These are phyloP conservation scores for Climacteris rufus DNA, from an alignment of 2,113 vertebrate genomes.

Conservation along the genomic window DNA sequence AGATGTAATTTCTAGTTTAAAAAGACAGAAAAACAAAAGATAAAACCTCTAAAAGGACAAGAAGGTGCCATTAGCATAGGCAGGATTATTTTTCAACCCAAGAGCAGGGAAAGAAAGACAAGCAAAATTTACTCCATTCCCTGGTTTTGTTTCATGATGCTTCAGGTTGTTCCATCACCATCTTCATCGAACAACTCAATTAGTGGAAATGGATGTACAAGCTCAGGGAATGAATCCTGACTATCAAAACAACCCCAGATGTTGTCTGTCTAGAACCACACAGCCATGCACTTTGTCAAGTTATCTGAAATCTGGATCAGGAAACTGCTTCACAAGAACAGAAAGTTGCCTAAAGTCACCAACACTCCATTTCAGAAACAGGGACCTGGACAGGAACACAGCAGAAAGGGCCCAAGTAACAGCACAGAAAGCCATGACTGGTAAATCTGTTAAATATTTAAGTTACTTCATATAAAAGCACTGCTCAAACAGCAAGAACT, in stretches of 20 bases:
- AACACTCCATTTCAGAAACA: neutral
- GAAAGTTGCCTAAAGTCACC: neutral
- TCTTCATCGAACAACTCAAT: neutral
- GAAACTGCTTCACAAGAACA: neutral
- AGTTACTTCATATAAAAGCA: neutral
- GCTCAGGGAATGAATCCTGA: neutral
- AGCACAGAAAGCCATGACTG: neutral
- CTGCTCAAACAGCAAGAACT: neutral
- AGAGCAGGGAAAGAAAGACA: neutral
- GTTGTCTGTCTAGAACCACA: neutral
- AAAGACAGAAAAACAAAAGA: neutral
- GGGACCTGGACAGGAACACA: accelerated
- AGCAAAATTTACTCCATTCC: neutral
- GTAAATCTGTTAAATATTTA: neutral
- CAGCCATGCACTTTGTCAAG: neutral
- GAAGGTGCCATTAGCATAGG: neutral
- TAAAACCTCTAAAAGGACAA: neutral
- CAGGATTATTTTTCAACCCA: neutral
- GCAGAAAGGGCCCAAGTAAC: neutral
- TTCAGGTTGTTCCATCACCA: neutral
- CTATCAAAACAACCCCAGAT: neutral
- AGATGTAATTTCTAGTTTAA: neutral
- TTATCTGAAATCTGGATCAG: neutral
- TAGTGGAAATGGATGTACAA: neutral
- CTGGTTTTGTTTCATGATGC: neutral